Base-by-base conservation (phyloP, 2,888 invertebrate genomes). In the Agonum fuliginosum region DNA sequence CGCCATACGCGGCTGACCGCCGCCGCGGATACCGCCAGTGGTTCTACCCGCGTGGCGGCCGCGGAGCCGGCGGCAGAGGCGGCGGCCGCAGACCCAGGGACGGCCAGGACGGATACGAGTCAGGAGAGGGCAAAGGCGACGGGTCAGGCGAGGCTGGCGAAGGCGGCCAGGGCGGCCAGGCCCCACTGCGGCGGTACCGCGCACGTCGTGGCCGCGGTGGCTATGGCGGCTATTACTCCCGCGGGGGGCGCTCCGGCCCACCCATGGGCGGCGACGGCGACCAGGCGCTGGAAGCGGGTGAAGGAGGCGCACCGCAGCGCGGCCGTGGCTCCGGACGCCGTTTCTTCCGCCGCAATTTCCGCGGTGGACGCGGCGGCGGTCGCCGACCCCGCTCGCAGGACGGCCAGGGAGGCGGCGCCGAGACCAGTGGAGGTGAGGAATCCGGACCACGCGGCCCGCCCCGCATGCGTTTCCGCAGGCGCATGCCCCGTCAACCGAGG, bases 1-100 rank as follows among this genome's bases (percentile, higher is more conserved):
- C 97, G 84, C 97, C 97, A 80, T 98, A 97, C 87, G 98, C 98
- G 82, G 97, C 97, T 78, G 97, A 97, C 86, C 94, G 95, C 86
- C 93, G 95, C 84, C 93, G 94, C 83, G 91, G 91, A 81, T 92
- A 89, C 86, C 91, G 92, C 84, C 91, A 92, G 86, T 93, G 86
- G 89, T 91, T 89, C 83, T 86, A 88, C 87, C 91, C 91, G 85
- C 91, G 92, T 83, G 90, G 90, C 81, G 89, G 89, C 70, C 87
- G 89, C 81, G 87, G 87, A 43, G 84, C 85, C 81, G 89, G 89
- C 81, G 89, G 90, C 86, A 89, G 88, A 85, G 89, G 87, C 84
- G 89, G 87, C 84, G 89, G 88, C 82, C 90, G 91, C 82, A 89
- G 89, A 84, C 89, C 89, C 84, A 89, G 88, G 72, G 87, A 87